Percentiles rank a stretch among this genome's conserved stretches.
phyloP scores from a whole-genome alignment of 1,140 invertebrate species.

The Hypothenemus hampei region DNA sequence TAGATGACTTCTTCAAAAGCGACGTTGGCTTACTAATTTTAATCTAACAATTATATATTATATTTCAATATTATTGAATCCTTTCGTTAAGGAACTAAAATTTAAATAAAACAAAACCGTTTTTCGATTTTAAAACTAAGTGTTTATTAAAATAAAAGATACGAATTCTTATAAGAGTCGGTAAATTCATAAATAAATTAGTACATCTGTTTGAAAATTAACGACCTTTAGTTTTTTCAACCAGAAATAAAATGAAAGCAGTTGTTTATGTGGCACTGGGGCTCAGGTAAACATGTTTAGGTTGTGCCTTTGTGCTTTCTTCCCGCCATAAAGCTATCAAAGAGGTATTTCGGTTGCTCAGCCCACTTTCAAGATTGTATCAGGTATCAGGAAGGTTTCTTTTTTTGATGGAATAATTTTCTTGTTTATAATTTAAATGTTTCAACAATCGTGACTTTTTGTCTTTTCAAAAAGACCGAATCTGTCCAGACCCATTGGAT shows the following conservation, averaged over 20 bases:
- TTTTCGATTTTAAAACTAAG: no score
- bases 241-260: slow-evolving; percentile 6
- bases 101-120: no score
- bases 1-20: no score
- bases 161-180: no score
- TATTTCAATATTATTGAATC: no score
- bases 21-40: no score
- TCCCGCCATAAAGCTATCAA: slow-evolving; percentile 13
- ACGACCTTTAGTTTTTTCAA: no score
- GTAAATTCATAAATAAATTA: no score
- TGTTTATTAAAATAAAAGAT: no score
- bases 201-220: no score
- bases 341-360: slow-evolving; percentile 8
- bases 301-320: slow-evolving; percentile 8
- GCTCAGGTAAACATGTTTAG: slow-evolving; percentile 15
- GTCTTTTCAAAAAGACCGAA: slow-evolving; percentile 1
- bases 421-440: slow-evolving; percentile 16
- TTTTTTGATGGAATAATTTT: slow-evolving; percentile 17
- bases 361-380: slow-evolving; percentile 11
- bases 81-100: no score
- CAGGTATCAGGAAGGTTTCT: slow-evolving; percentile 13
- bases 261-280: slow-evolving; percentile 8
- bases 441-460: slow-evolving; percentile 1
- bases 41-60: no score
- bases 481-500: slow-evolving; percentile 1